Base-by-base conservation (phyloP, 2,888 invertebrate species). In the Crocallis elinguaria region DNA sequence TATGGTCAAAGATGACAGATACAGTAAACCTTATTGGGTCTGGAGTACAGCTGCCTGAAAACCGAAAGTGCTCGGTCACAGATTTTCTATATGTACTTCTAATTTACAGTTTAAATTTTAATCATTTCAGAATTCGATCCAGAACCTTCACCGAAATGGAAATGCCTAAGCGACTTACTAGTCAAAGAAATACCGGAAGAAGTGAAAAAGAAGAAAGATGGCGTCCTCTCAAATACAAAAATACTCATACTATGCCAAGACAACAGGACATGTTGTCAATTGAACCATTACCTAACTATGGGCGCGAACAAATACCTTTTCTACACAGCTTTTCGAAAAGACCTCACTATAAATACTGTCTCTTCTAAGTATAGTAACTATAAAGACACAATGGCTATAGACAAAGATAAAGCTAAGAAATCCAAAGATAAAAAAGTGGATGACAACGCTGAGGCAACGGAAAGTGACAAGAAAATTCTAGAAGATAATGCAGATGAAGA, bases 141-240 rank as follows among this genome's bases (percentile, higher is more conserved):
- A 8, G 98, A 98, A 87, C 92, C 94, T 29, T 96, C 95, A 79
- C 97, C 98, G 4, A 99, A 99, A 86, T 99, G 98, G 98, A 92
- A 94, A 68, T 94, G 95, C 7, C 87, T 99, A 2, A 93, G 92
- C 55, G 98, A 98, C 82, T 93, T 98, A 52, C 83, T 99, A 35
- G 88, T 93, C 60, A 86, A 92, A 4, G 98, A 99, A 92, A 97
- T 99, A 73, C 95, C 96, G 12, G 92, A 92, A 23, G 95, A 96
- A 77, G 94, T 94, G 50, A 93, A 93, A 67, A 90, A 92, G 49
- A 86, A 83, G 2, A 73, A 75, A 52, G 76, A 76, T 25, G 76
- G 73, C 1, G 73, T 68, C 8, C 73, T 86, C 9, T 85, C 89
- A 7, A 86, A 82, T 7, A 93, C 94, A 3, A 95, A 95, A 86